Evolutionary conservation across 2,113 vertebrate genomes (phyloP).

Genomic region (Halcyon senegalensis): DNA sequence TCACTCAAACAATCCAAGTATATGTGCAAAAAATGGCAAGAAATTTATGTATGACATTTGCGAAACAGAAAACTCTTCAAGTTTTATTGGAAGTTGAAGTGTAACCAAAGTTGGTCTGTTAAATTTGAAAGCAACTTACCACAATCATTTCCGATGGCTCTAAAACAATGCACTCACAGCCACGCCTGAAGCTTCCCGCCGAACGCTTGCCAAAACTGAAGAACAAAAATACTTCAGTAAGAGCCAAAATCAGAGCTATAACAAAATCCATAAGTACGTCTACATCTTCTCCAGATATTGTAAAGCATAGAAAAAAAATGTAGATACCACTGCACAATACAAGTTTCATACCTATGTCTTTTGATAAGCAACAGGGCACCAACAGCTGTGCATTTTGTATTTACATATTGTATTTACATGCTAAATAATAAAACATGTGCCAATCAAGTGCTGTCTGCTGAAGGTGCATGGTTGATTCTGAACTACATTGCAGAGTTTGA

Average conservation of each 20-base stretch:
- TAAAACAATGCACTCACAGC: conserved; percentile 98
- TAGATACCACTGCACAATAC: not conserved
- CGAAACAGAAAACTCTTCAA: not conserved
- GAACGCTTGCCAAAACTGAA: conserved; percentile 95
- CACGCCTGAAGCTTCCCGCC: conserved; percentile 94
- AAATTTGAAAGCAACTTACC: conserved; percentile 75
- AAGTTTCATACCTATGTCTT: not conserved
- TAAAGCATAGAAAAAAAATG: not conserved
- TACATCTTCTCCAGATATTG: not conserved
- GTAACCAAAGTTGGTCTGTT: not conserved
- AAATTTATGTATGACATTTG: not conserved
- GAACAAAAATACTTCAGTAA: conserved; percentile 22
- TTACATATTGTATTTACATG: not conserved
- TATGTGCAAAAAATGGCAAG: not conserved
- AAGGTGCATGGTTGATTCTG: not conserved
- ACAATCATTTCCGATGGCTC: conserved; percentile 99
- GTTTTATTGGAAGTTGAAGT: not conserved
- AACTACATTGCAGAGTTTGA: not conserved
- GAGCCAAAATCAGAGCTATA: conserved; percentile 12
- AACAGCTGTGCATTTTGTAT: not conserved
- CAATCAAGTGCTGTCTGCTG: not conserved
- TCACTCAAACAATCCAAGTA: not conserved
- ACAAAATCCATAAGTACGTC: not conserved
- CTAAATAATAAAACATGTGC: not conserved
- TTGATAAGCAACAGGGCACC: not conserved